Percentiles rank a stretch among this genome's conserved stretches.
Evolutionary conservation across 1,140 invertebrate genomes (phyloP).

Genomic region (Protaetia brevitarsis): DNA sequence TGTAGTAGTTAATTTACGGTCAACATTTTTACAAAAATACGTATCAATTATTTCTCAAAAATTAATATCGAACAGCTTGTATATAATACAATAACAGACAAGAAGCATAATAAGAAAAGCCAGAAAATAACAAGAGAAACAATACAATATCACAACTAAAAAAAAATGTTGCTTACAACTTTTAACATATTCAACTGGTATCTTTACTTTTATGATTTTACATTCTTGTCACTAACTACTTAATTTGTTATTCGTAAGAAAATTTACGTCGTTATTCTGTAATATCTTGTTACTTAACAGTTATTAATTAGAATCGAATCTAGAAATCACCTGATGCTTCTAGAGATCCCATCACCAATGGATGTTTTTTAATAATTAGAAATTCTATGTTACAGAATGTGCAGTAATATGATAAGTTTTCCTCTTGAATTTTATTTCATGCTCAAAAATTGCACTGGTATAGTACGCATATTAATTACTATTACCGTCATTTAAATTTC

Average conservation of each 20-base stretch:
- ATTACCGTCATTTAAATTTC: no score
- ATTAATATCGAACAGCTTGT: slow-evolving; percentile 11
- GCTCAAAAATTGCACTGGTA: background rate
- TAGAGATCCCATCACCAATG: background rate
- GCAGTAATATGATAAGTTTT: background rate
- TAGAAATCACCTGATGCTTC: background rate
- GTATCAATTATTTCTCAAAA: background rate
- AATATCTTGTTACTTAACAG: background rate
- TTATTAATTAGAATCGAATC: background rate
- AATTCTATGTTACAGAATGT: background rate
- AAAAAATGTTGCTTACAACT: background rate
- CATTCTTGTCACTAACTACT: background rate
- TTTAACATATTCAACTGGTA: background rate
- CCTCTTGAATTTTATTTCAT: background rate
- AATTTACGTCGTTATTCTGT: slow-evolving; percentile 1
- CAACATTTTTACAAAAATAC: slow-evolving; percentile 21
- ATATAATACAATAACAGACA: slow-evolving; percentile 9
- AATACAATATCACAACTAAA: slow-evolving; percentile 1
- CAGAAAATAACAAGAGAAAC: background rate
- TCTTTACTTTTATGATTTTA: background rate
- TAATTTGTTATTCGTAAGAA: background rate
- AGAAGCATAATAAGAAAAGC: slow-evolving; percentile 14
- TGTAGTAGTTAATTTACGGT: slow-evolving; percentile 1
- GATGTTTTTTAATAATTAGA: background rate
- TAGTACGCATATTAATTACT: no score